These are phyloP conservation scores for Limonius californicus DNA, from an alignment of 1,140 invertebrate species.

Conservation along the genomic window DNA sequence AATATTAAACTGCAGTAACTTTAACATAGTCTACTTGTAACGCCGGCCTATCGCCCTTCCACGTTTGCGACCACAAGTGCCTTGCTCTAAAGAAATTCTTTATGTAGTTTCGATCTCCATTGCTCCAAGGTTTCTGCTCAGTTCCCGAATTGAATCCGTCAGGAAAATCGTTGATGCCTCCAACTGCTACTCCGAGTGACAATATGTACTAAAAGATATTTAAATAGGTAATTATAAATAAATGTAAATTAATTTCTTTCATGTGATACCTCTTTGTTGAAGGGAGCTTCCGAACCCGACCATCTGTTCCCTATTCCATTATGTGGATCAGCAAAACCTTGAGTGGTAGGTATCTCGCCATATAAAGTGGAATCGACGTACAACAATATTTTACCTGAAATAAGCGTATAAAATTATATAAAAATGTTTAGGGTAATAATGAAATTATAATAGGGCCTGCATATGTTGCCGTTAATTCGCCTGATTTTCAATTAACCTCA, in stretches of 20 bases:
- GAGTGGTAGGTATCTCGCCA: too few relatives aligned
- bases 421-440: too few relatives aligned
- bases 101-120: conserved; percentile 19
- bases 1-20: conserved; percentile 26
- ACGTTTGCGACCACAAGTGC: conserved; percentile 29
- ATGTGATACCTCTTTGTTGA: too few relatives aligned
- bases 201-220: conserved; percentile 28
- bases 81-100: conserved; percentile 27
- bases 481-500: too few relatives aligned
- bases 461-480: too few relatives aligned
- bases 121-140: conserved; percentile 32
- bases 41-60: conserved; percentile 19
- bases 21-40: conserved; percentile 33
- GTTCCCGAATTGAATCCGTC: conserved; percentile 25
- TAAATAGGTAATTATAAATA: neutral
- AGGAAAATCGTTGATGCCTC: conserved; percentile 33
- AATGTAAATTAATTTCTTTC: neutral
- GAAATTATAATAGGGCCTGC: too few relatives aligned
- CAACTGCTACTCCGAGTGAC: conserved; percentile 35
- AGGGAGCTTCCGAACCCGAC: too few relatives aligned
- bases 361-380: too few relatives aligned
- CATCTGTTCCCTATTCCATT: too few relatives aligned
- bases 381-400: too few relatives aligned
- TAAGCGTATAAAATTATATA: too few relatives aligned
- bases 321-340: too few relatives aligned